Percentiles rank a stretch among this genome's conserved stretches.
Evolutionary conservation across 2,113 vertebrate species (phyloP).

Genomic region (Equus przewalskii): DNA sequence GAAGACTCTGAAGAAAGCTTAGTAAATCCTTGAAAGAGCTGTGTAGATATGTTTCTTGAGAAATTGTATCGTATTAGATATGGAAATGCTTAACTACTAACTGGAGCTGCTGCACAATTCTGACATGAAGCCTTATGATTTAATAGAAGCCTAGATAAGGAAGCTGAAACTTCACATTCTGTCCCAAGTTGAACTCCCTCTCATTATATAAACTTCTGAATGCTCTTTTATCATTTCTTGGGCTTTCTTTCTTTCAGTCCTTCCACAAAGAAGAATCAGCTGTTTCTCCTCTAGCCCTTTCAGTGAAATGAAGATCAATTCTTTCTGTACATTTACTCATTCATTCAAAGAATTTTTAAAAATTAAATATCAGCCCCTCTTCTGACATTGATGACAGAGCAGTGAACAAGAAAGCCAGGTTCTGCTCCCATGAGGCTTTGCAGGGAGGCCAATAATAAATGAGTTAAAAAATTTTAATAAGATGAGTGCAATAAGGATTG

Average conservation of each 20-base stretch:
- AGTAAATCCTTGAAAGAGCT: not conserved
- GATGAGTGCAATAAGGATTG: not conserved
- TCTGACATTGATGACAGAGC: not conserved
- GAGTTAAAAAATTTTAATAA: not conserved
- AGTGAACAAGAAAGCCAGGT: not conserved
- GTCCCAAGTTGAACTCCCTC: not conserved
- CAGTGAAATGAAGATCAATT: slow-evolving; percentile 28
- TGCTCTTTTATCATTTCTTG: not conserved
- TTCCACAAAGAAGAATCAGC: slow-evolving; percentile 15
- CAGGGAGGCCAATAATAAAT: not conserved
- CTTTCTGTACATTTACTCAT: not conserved
- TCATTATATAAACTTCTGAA: not conserved
- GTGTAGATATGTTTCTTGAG: not conserved
- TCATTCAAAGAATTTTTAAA: not conserved
- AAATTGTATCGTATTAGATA: slow-evolving; percentile 7
- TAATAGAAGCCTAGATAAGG: not conserved
- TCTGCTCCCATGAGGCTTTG: not conserved
- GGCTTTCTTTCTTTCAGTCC: not conserved
- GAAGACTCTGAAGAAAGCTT: not conserved
- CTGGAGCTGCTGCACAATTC: not conserved
- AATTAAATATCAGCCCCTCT: not conserved
- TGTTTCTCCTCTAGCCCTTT: not conserved
- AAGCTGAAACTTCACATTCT: not conserved
- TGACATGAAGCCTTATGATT: not conserved
- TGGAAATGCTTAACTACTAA: not conserved